Percentiles rank a stretch among this genome's conserved stretches.
These are phyloP conservation scores for Gracilinanus agilis DNA, from an alignment of 2,113 vertebrate species.

Conservation along the genomic window DNA sequence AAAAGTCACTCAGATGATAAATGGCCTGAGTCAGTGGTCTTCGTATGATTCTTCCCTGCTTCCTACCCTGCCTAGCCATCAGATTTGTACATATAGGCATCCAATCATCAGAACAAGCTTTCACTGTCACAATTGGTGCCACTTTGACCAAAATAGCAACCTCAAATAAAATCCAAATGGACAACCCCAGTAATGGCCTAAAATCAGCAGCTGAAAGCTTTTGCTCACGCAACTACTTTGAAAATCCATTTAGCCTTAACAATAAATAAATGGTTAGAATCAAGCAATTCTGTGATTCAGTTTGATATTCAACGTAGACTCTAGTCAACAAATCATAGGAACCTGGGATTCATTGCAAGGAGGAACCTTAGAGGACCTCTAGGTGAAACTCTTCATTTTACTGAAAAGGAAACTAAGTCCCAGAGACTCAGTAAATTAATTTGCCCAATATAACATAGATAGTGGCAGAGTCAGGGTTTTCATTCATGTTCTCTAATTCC, in stretches of 20 bases:
- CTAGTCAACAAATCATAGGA: not conserved
- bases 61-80: not conserved
- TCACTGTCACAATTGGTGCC: not conserved
- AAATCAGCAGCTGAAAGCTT: not conserved
- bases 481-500: not conserved
- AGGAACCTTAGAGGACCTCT: not conserved
- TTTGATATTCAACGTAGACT: not conserved
- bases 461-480: not conserved
- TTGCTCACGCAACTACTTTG: not conserved
- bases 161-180: not conserved
- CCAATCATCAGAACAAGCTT: not conserved
- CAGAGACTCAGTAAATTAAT: not conserved
- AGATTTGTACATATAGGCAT: not conserved
- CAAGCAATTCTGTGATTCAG: not conserved
- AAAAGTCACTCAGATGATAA: not conserved
- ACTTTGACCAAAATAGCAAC: not conserved
- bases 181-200: not conserved
- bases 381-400: not conserved
- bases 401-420: not conserved
- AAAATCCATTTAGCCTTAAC: not conserved
- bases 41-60: not conserved
- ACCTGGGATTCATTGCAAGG: not conserved
- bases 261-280: not conserved
- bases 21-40: not conserved
- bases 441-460: not conserved